Conservation (phyloP, 1,140 invertebrate species). For the Calephelis nemesis region DNA sequence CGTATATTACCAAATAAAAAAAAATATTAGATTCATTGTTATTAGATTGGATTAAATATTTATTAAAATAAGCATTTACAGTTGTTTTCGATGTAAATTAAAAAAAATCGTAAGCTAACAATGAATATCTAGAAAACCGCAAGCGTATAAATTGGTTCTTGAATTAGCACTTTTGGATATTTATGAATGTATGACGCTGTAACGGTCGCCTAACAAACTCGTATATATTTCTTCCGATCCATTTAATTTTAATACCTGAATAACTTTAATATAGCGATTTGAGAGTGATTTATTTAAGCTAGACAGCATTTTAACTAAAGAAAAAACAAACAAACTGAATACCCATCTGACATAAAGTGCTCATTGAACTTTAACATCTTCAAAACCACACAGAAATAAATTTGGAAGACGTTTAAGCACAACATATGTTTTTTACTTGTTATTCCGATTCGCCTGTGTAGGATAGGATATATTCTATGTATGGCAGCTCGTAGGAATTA, state of each 20-base stretch:
- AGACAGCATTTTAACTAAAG: background rate
- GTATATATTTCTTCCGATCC: background rate
- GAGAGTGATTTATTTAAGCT: background rate
- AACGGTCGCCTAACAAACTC: too few species aligned
- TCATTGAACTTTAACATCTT: too few species aligned
- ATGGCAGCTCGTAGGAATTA: too few species aligned
- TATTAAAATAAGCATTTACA: background rate
- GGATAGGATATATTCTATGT: too few species aligned
- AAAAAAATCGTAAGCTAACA: background rate
- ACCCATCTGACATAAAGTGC: too few species aligned
- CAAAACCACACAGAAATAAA: too few species aligned
- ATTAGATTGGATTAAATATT: background rate
- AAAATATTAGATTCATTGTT: too few species aligned
- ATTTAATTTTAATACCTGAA: background rate
- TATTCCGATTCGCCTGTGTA: too few species aligned
- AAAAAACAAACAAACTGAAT: background rate
- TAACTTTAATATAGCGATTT: background rate
- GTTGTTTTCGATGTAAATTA: background rate
- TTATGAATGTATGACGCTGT: background rate
- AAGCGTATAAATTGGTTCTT: slow-evolving; percentile 7
- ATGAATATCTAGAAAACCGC: background rate
- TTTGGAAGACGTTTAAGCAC: too few species aligned
- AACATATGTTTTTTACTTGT: too few species aligned
- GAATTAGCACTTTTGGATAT: slow-evolving; percentile 8
- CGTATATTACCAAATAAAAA: too few species aligned